Evolutionary conservation across 2,113 vertebrate genomes (phyloP), one percentile per base, ranked within the genome.

Genomic region (Prochilodus magdalenae): DNA sequence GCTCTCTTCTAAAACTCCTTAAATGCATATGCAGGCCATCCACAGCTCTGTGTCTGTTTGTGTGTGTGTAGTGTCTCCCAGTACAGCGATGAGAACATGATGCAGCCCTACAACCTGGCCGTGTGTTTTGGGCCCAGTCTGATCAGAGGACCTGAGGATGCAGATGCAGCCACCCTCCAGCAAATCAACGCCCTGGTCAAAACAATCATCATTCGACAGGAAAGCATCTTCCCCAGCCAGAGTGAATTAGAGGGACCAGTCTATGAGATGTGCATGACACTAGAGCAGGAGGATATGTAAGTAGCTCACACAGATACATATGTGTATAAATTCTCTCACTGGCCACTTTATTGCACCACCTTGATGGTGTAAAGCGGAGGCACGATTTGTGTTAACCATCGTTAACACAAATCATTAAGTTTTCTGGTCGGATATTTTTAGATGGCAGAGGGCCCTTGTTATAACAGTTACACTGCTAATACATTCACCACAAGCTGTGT

Each of bases 41-140:
- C 44, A 63, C 6, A 73, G 30, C 16, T 36, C 75, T n/a, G 55
- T 55, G 53, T 55, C 7, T 55, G 16, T 55, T 6, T 55, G 53
- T 59, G 22, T 59, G 22, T 26, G 66, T 72, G 8, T 81, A 96
- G 95, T 78, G 89, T 96, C 80, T 93, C 95, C 44, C 94, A 96
- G 89, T 96, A 96, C 90, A 96, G 95, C 1, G 95, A 96, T 0
- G 95, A 96, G 91, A 96, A 96, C 92, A 96, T 97, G 95, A 96
- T 96, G 96, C 94, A 96, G 76, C 93, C 95, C 8, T 96, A 96
- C 88, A 96, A 96, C 86, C 80, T 97, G 90, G 96, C 96, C 0
- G 96, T 97, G 84, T 97, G 96, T 88, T 96, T 96, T 1, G 96
- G 96, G 11, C 96, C 96, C 14, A 96, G 93, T 0, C 90, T 96